Evolutionary conservation across 2,113 vertebrate species (phyloP), one percentile per base, ranked within the genome.

Genomic region (Dermatemys mawii): DNA sequence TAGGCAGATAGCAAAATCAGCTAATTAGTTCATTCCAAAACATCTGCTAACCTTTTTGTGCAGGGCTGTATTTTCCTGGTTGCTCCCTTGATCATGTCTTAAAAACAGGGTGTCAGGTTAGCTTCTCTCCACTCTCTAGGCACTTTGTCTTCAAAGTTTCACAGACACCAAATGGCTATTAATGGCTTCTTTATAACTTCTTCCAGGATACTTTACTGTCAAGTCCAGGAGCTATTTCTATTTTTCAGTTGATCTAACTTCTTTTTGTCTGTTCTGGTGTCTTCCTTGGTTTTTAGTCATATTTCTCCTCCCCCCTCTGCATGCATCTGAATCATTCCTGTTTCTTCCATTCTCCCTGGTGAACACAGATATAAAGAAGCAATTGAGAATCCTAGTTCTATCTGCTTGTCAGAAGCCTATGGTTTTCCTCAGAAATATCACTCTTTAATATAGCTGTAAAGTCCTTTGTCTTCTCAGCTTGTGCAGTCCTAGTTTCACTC

Each of bases 361-460:
- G 81, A 96, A 41, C 46, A 78, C 11, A 90, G 63, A 93, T 60
- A 35, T 76, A 70, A 91, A 67, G 57, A 95, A 94, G 85, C 60
- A 26, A 73, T 48, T 84, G 81, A 95, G 83, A 91, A 86, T 86
- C 60, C 53, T 83, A 75, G 24, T 93, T 88, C 83, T 88, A 32
- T 82, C 41, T 19, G 29, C 46, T 86, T 83, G 11, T 95, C 53
- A 95, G 95, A 92, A 79, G 55, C n/a, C 55, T 84, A 46, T 22
- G 24, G 11, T 49, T 29, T 53, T 90, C 78, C 51, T 79, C 82
- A 53, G 27, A 53, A 94, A 92, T 78, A 90, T 83, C 78, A 81
- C 80, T 92, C 16, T 84, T 96, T 96, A 83, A 79, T 95, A 94
- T 89, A 84, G 82, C 67, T 87, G 87, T 86, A 93, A 97, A 96